A percentile compares a stretch with the other conserved stretches of the same genome.
Conservation (phyloP, 2,113 vertebrate species). For the Hippocampus mohnikei region DNA sequence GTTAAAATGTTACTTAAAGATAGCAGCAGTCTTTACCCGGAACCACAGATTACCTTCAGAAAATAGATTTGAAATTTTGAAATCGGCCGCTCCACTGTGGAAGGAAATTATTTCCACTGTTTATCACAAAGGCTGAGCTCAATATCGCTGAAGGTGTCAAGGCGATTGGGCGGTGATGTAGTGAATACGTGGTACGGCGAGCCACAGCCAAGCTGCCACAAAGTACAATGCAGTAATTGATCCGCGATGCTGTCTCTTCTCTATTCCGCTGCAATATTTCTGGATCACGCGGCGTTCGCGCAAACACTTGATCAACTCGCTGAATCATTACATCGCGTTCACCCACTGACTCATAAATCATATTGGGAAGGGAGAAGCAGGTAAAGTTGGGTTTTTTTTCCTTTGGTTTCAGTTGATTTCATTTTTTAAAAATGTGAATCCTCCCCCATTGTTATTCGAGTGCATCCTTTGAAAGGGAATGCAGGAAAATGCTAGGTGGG, state of each 20-base stretch:
- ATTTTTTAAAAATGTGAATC: conserved; percentile 33
- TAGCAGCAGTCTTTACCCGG: background rate
- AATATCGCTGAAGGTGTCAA: conserved; percentile 7
- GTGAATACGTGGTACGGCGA: conserved; percentile 12
- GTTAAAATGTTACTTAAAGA: background rate
- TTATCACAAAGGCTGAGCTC: conserved; percentile 9
- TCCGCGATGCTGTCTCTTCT: conserved; percentile 55
- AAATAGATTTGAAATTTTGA: background rate
- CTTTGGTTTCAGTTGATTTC: background rate
- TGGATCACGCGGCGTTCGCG: conserved; percentile 36
- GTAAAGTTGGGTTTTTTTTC: conserved; percentile 18
- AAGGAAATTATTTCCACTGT: background rate
- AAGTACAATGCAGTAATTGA: conserved; percentile 57
- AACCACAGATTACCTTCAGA: background rate
- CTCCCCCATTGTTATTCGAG: conserved; percentile 54
- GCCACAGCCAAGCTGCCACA: conserved; percentile 30
- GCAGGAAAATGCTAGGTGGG: conserved; percentile 29
- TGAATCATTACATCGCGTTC: conserved; percentile 64
- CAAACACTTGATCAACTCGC: conserved; percentile 62
- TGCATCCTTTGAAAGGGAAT: conserved; percentile 39
- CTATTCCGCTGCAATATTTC: conserved; percentile 50
- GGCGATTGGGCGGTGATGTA: conserved; percentile 33
- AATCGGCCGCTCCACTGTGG: background rate
- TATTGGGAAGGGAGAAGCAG: conserved; percentile 21
- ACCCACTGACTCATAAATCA: conserved; percentile 60